phyloP scores from a whole-genome alignment of 2,797 vertebrate species.

The Acropternis orthonyx region DNA sequence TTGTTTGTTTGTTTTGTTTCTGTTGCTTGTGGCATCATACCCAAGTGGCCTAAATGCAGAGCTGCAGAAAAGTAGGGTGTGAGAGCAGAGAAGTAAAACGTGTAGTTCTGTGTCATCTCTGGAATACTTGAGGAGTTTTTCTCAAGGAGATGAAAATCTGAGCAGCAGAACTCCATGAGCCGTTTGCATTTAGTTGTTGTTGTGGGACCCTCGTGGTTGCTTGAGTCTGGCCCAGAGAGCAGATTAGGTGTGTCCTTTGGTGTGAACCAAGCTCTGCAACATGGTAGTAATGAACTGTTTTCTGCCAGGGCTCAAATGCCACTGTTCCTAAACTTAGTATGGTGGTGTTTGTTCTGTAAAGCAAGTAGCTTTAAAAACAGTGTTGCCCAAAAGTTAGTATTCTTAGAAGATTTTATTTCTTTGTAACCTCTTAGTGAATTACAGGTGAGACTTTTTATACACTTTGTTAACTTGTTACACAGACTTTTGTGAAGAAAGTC shows the following conservation, averaged over 20 bases:
- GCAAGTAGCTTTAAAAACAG: neutral
- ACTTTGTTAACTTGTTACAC: neutral
- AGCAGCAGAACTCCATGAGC: neutral
- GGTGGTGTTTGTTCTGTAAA: neutral
- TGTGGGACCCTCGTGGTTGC: rapidly evolving
- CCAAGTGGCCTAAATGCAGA: neutral
- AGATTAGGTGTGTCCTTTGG: neutral
- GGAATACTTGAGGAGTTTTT: neutral
- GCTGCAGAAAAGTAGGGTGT: neutral
- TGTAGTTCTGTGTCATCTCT: neutral
- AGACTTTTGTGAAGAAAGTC: neutral
- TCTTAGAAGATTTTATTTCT: neutral
- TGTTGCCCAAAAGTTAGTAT: neutral
- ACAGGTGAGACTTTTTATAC: neutral
- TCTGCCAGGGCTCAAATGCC: neutral
- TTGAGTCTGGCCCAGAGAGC: neutral
- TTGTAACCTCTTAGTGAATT: neutral
- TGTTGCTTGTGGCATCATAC: neutral
- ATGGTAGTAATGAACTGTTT: neutral
- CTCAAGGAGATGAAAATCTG: neutral
- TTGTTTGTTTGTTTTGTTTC: no score
- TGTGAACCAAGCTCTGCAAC: neutral
- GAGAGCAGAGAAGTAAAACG: neutral
- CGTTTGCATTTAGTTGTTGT: neutral
- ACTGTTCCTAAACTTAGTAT: neutral